Base-by-base conservation (phyloP, 2,797 vertebrate species). In the Phoxinus dragarum region DNA sequence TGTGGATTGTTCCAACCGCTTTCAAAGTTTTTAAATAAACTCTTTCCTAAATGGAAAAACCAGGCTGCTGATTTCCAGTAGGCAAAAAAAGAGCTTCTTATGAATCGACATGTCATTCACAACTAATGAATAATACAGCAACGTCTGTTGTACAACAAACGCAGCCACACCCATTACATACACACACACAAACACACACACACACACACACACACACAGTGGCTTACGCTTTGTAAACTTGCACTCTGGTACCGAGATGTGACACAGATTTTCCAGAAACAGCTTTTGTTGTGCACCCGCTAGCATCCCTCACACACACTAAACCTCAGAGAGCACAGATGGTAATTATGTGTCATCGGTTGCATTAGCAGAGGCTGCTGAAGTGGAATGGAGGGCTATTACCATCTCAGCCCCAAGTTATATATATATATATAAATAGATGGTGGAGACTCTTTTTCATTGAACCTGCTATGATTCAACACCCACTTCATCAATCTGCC, bases 351-450 rank as follows among this genome's bases (percentile, higher is more conserved):
- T 88, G 82, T 89, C 87, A 84, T 85, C 40, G 71, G 81, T 64
- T 83, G 75, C 61, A 84, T 88, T 86, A 85, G 81, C 79, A 89
- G 90, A 88, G 90, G 73, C 90, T 92, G 90, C 87, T 81, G 17
- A 59, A 83, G 74, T 80, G 84, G 64, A 85, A 73, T 82, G 36
- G 44, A 82, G 80, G 71, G 80, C 47, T 87, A 75, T 86, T 81
- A 77, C 49, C 56, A 83, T 76, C 69, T 54, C 56, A 85, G 11
- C 19, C 36, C 64, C 3, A 56, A 68, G 71, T 75, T 84, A 79
- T 47, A 84, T 82, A 79, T 52, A 52, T 82, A 75, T 68, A 66
- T 66, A 49, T 49, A 77, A 27, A 31, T 52, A 81, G 64, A 82
- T 75, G 56, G 31, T 17, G 56, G 64, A 49, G 61, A 40, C 56